Percentiles rank a stretch among this genome's conserved stretches.
These are phyloP conservation scores for Netelia fuscicornis DNA, from an alignment of 2,888 invertebrate species.

Conservation along the genomic window DNA sequence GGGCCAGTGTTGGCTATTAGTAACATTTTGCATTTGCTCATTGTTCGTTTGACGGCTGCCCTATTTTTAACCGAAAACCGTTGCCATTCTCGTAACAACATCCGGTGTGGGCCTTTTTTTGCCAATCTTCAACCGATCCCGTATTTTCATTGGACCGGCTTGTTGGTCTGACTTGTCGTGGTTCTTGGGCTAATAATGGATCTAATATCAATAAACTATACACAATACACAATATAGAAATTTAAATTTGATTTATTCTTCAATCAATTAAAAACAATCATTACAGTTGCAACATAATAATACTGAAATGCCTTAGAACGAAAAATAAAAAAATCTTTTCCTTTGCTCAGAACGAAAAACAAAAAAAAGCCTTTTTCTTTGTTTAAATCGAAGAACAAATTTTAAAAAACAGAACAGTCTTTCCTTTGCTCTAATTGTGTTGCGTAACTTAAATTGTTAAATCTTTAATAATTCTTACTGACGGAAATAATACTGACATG, in stretches of 20 bases:
- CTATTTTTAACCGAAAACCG: background rate
- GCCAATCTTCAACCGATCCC: background rate
- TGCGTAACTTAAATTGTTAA: too few relatives aligned
- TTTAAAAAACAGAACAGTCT: too few relatives aligned
- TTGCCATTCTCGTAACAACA: background rate
- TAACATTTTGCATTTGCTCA: background rate
- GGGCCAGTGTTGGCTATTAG: slow-evolving; percentile 8
- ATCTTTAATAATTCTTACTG: too few relatives aligned
- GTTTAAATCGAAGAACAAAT: too few relatives aligned
- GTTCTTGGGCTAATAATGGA: background rate
- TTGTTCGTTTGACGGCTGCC: background rate
- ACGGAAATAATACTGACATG: too few relatives aligned
- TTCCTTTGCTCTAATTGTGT: too few relatives aligned
- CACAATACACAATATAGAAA: background rate
- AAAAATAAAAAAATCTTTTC: too few relatives aligned
- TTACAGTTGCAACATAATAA: too few relatives aligned
- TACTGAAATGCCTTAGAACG: too few relatives aligned
- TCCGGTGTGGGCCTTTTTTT: background rate
- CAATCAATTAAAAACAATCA: background rate
- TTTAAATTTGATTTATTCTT: background rate
- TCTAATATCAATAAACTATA: background rate
- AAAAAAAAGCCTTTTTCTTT: too few relatives aligned
- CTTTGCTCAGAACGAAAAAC: too few relatives aligned
- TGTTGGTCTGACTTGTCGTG: background rate
- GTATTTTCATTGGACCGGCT: background rate